Conservation (phyloP, 2,888 invertebrate species). For the Dynastes grantii region DNA sequence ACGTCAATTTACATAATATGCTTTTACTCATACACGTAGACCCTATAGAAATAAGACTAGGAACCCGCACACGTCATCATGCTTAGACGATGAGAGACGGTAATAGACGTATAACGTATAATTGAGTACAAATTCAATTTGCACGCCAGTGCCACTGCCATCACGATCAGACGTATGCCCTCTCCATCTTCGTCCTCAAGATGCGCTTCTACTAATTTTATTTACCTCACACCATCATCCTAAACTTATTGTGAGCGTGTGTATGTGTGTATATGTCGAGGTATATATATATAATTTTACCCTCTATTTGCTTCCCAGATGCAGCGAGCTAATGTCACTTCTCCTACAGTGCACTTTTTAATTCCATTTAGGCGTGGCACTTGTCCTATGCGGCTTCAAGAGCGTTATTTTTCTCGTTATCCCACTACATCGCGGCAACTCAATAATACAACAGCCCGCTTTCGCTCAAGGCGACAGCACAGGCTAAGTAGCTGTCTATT, state of each 20-base stretch:
- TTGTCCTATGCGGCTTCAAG: not conserved
- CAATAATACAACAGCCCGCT: not conserved
- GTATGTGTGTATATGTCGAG: not conserved
- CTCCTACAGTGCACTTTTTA: not conserved
- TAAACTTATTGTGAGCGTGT: not conserved
- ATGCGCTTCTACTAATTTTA: conserved; percentile 11
- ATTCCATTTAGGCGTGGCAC: not conserved
- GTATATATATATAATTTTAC: not conserved
- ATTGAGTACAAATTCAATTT: conserved; percentile 18
- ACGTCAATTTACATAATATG: conserved; percentile 5
- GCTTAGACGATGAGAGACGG: not conserved
- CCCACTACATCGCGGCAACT: not conserved
- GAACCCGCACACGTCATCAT: not conserved
- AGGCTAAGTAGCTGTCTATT: conserved; percentile 11
- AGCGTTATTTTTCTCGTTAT: conserved; percentile 1
- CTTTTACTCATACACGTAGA: not conserved
- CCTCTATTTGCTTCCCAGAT: conserved; percentile 3
- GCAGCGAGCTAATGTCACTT: not conserved
- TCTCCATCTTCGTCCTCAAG: not conserved
- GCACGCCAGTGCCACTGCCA: not conserved
- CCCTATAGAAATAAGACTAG: not conserved
- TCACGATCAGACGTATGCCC: not conserved
- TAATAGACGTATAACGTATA: conserved; percentile 1
- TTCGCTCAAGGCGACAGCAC: not conserved
- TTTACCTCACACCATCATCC: conserved; percentile 1